Conservation (phyloP, 2,888 invertebrate species). For the Coelinius sp. region DNA sequence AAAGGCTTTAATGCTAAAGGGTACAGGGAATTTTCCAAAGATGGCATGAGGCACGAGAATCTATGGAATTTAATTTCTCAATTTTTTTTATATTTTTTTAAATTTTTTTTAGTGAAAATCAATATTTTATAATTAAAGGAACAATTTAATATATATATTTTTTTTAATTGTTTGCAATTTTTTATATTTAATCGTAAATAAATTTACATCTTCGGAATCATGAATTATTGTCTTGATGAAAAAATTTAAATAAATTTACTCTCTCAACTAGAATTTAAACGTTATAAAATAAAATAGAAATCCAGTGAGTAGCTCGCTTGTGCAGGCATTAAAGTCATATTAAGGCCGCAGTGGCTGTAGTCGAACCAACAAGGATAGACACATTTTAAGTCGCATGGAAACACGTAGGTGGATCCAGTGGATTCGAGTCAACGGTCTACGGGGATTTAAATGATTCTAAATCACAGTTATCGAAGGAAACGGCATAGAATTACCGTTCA, state of each 20-base stretch:
- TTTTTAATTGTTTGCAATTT: background rate
- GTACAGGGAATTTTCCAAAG: conserved; percentile 42
- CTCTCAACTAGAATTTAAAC: no score
- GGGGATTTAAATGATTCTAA: conserved; percentile 25
- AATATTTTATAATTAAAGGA: no score
- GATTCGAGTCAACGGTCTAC: conserved; percentile 28
- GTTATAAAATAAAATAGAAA: background rate
- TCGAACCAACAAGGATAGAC: background rate
- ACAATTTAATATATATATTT: no score
- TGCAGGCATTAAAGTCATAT: conserved; percentile 56
- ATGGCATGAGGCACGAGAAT: conserved; percentile 34
- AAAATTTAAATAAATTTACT: no score
- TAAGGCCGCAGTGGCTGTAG: conserved; percentile 51
- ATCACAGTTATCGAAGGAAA: conserved; percentile 23
- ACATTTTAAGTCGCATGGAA: conserved; percentile 1
- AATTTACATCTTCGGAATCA: no score
- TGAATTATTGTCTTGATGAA: no score
- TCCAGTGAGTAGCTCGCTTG: conserved; percentile 48
- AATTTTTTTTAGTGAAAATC: background rate
- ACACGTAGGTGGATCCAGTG: conserved; percentile 28
- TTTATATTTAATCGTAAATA: background rate
- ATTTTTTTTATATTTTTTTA: background rate
- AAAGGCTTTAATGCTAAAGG: conserved; percentile 45
- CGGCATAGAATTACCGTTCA: conserved; percentile 18
- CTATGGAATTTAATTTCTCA: conserved; percentile 2